Base-by-base conservation (phyloP, 2,888 invertebrate genomes). In the Drosophila testacea region DNA sequence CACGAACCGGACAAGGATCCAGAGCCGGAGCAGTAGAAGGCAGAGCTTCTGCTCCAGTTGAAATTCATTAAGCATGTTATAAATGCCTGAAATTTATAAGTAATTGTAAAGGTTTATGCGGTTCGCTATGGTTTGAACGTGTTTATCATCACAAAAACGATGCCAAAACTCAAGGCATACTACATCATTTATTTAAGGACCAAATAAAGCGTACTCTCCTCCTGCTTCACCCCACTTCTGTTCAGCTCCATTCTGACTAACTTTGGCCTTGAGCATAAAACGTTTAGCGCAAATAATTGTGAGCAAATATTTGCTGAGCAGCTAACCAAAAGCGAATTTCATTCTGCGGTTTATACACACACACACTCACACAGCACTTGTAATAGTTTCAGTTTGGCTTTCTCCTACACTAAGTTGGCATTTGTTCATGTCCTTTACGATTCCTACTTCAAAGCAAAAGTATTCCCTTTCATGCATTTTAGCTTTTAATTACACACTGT, bases 21-120 rank as follows among this genome's bases (percentile, higher is more conserved):
- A 30, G 7, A 39, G 39, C n/a, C 51, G 54, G 38, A 44, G 50
- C 39, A n/a, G 11, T 11, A 30, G 36, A 32, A 2, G 54, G 48
- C 16, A 38, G 36, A 34, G 50, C 66, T 81, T 81, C 81, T 66
- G 88, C 74, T 67, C 57, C 67, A 83, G 64, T 77, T 83, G 61
- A 88, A 83, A 83, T 83, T 88, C 88, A 83, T 83, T 83, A 88
- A 88, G 86, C 86, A 83, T 88, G 69, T 80, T 83, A 80, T 88
- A 83, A 83, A 88, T 88, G 88, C 88, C 63, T 80, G 64, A 83
- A 88, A 83, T 83, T 82, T 83, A 75, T 88, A 86, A 83, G 86
- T 86, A 86, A 88, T 85, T 88, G 83, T 77, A 85, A 85, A 83
- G 83, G 88, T 88, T 83, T 83, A 83, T 86, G 88, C 81, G 83